Base-by-base conservation (phyloP, 2,113 vertebrate genomes). In the Gobius niger region DNA sequence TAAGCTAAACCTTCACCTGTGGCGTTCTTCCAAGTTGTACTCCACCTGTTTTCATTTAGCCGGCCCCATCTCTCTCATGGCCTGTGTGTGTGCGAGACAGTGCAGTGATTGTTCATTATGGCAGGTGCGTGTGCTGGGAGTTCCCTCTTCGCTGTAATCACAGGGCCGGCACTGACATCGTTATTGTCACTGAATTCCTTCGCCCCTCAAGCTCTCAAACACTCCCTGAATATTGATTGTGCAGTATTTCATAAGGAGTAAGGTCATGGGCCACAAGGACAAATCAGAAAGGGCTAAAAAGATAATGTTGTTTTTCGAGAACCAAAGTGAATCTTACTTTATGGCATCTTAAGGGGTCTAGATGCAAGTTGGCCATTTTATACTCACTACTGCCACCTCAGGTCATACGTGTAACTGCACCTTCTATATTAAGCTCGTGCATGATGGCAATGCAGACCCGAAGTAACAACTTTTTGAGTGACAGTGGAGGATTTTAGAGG, bases 81-180 rank as follows among this genome's bases (percentile, higher is more conserved):
- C 47, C 16, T 19, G 62, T 66, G 24, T 14, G 8, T 61, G 73
- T 57, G n/a, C n/a, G 44, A 82, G 57, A 90, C 78, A 88, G 78
- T 77, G 49, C 50, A 47, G 64, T 19, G 68, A 85, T 82, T 88
- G 85, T 88, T 85, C n/a, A 9, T 70, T 42, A 66, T 11, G 72
- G 74, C 87, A 90, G 83, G 87, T 90, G 82, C 76, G 76, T 87
- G 73, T 77, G 72, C 15, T 50, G 70, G 80, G 77, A 81, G 78
- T 86, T 86, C 51, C 73, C 72, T 75, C 49, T 60, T 60, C 7
- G 12, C 16, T 5, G 14, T 84, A 82, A 86, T 87, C 68, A 89
- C 72, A 86, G 80, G 24, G 52, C 78, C 61, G 15, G 68, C 56
- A 44, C 63, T 82, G 84, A 77, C 76, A 82, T 85, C 73, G 82